These are phyloP conservation scores for Drosophila colorata DNA, from an alignment of 2,888 invertebrate genomes.

Conservation along the genomic window DNA sequence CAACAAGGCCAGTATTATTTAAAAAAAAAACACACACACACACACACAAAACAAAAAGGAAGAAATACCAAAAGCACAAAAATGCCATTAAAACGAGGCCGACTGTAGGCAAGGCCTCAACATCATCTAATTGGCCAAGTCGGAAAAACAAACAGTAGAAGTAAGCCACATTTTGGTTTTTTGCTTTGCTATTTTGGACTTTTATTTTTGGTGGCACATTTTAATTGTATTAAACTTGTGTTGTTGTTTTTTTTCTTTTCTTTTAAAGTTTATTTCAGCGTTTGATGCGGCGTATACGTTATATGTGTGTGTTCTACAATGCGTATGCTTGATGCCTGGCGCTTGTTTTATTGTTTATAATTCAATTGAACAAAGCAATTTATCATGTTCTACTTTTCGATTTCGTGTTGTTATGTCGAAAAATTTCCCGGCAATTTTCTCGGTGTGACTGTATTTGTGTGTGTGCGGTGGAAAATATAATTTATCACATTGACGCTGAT, in stretches of 20 bases:
- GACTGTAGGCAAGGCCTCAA: conserved; percentile 23
- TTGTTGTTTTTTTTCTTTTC: not conserved
- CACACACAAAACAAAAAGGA: not conserved
- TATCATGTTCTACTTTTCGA: conserved; percentile 70
- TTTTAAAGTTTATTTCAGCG: conserved; percentile 18
- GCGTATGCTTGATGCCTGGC: conserved; percentile 51
- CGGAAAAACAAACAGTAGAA: conserved; percentile 20
- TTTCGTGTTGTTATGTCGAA: conserved; percentile 44
- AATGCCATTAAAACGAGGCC: conserved; percentile 51
- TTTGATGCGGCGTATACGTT: conserved; percentile 43
- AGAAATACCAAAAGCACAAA: conserved; percentile 13
- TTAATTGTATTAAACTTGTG: conserved; percentile 43
- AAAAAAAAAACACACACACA: conserved; percentile 8
- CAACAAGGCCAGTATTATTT: conserved; percentile 38
- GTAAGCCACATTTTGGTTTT: conserved; percentile 27
- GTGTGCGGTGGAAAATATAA: conserved; percentile 65
- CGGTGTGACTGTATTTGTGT: conserved; percentile 7
- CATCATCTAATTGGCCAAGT: conserved; percentile 58
- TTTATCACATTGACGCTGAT: conserved; percentile 80
- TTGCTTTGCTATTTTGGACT: not conserved
- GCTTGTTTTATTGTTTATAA: conserved; percentile 65
- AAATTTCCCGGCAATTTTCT: conserved; percentile 65
- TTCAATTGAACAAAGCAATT: conserved; percentile 72
- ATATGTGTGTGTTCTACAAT: conserved; percentile 11
- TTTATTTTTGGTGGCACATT: conserved; percentile 27